Percentiles rank a stretch among this genome's conserved stretches.
Conservation (phyloP, 2,888 invertebrate genomes). For the Crioceris asparagi region DNA sequence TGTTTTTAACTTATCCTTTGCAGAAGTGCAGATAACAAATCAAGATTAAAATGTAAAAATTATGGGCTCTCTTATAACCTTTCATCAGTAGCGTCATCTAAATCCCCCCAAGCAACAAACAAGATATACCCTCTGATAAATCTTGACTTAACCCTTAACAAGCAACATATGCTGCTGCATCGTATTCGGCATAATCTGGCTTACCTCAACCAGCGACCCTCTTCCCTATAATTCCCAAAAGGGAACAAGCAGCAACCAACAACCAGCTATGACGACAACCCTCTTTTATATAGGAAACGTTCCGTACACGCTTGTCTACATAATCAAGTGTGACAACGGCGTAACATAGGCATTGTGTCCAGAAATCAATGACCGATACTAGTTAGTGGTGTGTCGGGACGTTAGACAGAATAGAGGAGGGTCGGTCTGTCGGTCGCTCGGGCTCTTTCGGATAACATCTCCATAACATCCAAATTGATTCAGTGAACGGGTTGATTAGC, state of each 20-base stretch:
- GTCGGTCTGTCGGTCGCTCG: constrained; percentile 4
- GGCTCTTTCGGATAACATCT: constrained; percentile 27
- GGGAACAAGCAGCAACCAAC: constrained; percentile 14
- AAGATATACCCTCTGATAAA: constrained; percentile 19
- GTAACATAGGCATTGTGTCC: constrained; percentile 36
- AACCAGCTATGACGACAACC: no score
- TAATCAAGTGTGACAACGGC: constrained; percentile 37
- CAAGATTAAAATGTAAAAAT: no score
- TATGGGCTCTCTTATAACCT: no score
- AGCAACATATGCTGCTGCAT: constrained; percentile 26
- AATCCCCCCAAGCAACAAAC: constrained; percentile 13
- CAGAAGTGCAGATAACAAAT: no score
- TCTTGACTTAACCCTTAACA: constrained; percentile 26
- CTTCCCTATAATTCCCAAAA: constrained; percentile 16
- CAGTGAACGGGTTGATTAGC: constrained; percentile 30
- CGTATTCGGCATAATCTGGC: constrained; percentile 27
- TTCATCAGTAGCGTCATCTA: no score
- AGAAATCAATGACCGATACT: constrained; percentile 30
- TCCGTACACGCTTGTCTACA: constrained; percentile 26
- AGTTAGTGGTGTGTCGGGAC: constrained; percentile 1
- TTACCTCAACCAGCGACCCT: constrained; percentile 20
- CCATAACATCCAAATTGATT: constrained; percentile 29
- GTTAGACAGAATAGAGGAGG: background rate
- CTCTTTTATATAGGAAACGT: no score
- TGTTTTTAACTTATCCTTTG: no score